These are phyloP conservation scores for Danio choprae DNA, from an alignment of 2,797 vertebrate genomes.

Conservation along the genomic window DNA sequence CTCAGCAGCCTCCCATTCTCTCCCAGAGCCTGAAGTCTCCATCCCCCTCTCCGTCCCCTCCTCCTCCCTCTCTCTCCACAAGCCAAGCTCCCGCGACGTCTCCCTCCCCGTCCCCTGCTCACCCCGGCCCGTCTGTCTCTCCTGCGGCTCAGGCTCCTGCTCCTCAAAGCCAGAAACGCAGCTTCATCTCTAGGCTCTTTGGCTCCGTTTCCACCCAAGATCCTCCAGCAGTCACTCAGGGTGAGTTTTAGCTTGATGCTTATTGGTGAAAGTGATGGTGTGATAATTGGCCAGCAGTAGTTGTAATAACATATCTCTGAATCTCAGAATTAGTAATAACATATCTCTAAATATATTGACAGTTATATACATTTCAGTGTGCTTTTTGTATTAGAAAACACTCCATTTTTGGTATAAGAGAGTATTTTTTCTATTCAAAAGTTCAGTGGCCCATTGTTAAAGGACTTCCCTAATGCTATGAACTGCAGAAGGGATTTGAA, in stretches of 20 bases:
- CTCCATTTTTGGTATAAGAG: too few relatives aligned
- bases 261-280: not conserved
- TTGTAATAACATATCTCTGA: not conserved
- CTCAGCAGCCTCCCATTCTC: conserved; percentile 80
- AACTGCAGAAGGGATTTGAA: conserved; percentile 25
- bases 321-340: too few relatives aligned
- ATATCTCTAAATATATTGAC: too few relatives aligned
- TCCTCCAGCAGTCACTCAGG: conserved; percentile 70
- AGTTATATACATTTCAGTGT: not conserved
- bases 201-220: conserved; percentile 77
- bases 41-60: conserved; percentile 66
- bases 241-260: conserved; percentile 70
- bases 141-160: conserved; percentile 59
- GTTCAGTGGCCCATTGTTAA: conserved; percentile 20
- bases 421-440: not conserved
- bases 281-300: not conserved
- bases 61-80: conserved; percentile 59
- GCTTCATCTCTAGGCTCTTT: conserved; percentile 93
- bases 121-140: conserved; percentile 24
- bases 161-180: conserved; percentile 75
- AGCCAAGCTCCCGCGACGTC: conserved; percentile 62
- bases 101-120: not conserved
- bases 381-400: not conserved
- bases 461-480: not conserved
- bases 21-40: conserved; percentile 51